These are phyloP conservation scores for Bombyx huttoni DNA, from an alignment of 2,888 invertebrate species.

Conservation along the genomic window DNA sequence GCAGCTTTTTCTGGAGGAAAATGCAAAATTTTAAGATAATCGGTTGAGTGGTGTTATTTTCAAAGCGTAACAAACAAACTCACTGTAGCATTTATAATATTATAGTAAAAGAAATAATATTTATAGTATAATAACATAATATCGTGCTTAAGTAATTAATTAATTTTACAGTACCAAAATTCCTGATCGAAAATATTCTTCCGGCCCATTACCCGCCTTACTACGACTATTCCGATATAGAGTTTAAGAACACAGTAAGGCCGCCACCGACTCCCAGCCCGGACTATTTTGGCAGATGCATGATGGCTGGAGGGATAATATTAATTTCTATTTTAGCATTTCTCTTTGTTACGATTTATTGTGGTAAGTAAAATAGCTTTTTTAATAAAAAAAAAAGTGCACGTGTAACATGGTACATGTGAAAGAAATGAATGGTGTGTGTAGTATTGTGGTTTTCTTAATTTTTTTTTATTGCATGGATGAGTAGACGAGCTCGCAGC, in stretches of 20 bases:
- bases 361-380: slow-evolving; percentile 20
- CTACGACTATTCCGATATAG: slow-evolving; percentile 48
- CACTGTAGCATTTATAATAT: too few species aligned
- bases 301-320: slow-evolving; percentile 26
- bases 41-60: too few species aligned
- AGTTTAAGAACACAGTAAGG: slow-evolving; percentile 13
- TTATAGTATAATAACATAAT: background rate
- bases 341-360: slow-evolving; percentile 21
- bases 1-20: too few species aligned
- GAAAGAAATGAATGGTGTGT: too few species aligned
- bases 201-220: slow-evolving; percentile 48
- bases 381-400: too few species aligned
- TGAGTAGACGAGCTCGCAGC: too few species aligned
- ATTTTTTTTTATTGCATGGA: too few species aligned
- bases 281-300: slow-evolving; percentile 8
- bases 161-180: slow-evolving; percentile 34
- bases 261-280: slow-evolving; percentile 22
- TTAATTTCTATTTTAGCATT: slow-evolving; percentile 21
- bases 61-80: too few species aligned
- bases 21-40: too few species aligned
- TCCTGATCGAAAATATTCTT: slow-evolving; percentile 36
- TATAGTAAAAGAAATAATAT: background rate
- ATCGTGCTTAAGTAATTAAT: background rate
- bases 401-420: too few species aligned
- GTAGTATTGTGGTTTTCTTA: too few species aligned